Conservation (phyloP, 2,888 invertebrate genomes). For the Zeuzera pyrina region DNA sequence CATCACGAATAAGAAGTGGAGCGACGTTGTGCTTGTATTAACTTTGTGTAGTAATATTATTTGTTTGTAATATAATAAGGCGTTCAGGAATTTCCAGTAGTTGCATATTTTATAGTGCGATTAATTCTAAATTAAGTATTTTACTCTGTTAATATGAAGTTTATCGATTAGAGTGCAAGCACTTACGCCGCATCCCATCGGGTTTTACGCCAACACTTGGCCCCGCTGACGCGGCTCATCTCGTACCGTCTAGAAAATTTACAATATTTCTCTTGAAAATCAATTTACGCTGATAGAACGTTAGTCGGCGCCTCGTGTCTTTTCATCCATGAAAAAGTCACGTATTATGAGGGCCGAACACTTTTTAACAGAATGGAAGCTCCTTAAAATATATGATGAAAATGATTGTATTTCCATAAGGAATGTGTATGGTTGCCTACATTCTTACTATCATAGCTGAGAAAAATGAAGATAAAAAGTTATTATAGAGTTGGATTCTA, state of each 20-base stretch:
- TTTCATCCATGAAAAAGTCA: conserved; percentile 48
- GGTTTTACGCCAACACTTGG: conserved; percentile 24
- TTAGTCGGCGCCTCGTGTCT: conserved; percentile 33
- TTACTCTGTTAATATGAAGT: conserved; percentile 1
- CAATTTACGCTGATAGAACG: conserved; percentile 54
- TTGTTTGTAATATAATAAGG: no score
- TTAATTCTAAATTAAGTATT: no score
- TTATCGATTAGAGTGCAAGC: conserved; percentile 12
- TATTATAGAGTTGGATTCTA: no score
- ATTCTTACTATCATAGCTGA: neutral
- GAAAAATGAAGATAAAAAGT: neutral
- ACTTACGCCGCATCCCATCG: conserved; percentile 17
- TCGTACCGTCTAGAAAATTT: conserved; percentile 39
- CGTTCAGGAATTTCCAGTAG: no score
- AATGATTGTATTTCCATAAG: conserved; percentile 4
- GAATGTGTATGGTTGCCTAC: neutral
- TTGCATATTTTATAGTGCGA: no score
- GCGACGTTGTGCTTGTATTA: no score
- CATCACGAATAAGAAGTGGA: no score
- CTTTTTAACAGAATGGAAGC: conserved; percentile 38
- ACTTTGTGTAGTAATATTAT: no score
- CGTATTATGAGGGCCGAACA: conserved; percentile 46
- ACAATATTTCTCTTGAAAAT: conserved; percentile 56
- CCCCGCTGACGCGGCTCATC: conserved; percentile 31
- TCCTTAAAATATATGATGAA: conserved; percentile 32